Evolutionary conservation across 2,888 invertebrate species (phyloP), one percentile per base, ranked within the genome.

Genomic region (Desoria tigrina): DNA sequence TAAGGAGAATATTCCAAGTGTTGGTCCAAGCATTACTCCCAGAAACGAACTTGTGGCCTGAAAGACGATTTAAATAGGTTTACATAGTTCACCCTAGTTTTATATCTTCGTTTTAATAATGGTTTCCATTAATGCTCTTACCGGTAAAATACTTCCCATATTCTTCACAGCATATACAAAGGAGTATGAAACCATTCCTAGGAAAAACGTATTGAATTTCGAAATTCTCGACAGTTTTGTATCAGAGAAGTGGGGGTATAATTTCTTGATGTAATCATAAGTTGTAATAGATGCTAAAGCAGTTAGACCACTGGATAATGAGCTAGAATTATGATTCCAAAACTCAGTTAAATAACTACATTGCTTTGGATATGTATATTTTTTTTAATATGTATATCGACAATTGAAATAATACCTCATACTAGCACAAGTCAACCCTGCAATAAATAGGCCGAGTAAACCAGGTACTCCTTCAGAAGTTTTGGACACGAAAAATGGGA

Each of bases 11-110:
- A 94, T 83, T 0, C 94, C 94, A 24, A 94, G 82, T 0, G 92
- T 88, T 0, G 94, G 89, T 1, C 94, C 94, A 2, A 93, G 92
- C 26, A 91, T 88, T 84, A 94, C 89, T 0, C 94, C 94, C 78
- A 93, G 92, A 77, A 94, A 88, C 54, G 91, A 92, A 1, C 92
- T 82, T 0, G 93, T 92, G 0, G 91, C 88, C 83, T 84, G 76
- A 1, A 80, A 28, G 18, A 24, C 3, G n/a, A n/a, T n/a, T n/a
- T n/a, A n/a, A n/a, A n/a, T 14, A 56, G 32, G 27, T 21, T 1
- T 16, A 59, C 23, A 42, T 11, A 11, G 14, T 39, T 45, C 7
- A 18, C 21, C n/a, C 18, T 11, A 39, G 9, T 39, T 39, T 9
- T 39, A 39, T 9, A 39, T 39, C 14, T 9, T 39, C 14, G 14